phyloP scores from a whole-genome alignment of 2,113 vertebrate species.

The Brachirus orientalis region DNA sequence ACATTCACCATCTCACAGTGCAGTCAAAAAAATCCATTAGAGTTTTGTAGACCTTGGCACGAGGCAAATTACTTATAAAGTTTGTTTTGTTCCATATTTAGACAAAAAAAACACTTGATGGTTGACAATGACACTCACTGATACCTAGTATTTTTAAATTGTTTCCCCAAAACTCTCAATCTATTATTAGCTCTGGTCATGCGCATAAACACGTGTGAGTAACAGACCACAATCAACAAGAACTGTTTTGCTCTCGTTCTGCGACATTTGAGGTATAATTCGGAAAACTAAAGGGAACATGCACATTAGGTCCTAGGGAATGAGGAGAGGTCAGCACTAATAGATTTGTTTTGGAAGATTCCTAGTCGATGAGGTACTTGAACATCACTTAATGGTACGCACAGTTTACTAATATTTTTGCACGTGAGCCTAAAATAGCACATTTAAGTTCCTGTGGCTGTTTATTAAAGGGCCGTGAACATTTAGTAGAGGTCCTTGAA shows the following conservation, averaged over 20 bases:
- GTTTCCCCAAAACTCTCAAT: slow-evolving; percentile 44
- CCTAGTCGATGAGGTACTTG: slow-evolving; percentile 11
- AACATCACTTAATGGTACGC: slow-evolving; percentile 1
- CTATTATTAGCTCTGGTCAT: slow-evolving; percentile 48
- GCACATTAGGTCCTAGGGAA: slow-evolving; percentile 17
- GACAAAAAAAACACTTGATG: slow-evolving; percentile 32
- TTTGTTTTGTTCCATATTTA: too few relatives aligned
- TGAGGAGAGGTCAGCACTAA: slow-evolving; percentile 22
- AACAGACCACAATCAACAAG: slow-evolving; percentile 23
- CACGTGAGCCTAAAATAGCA: slow-evolving; percentile 15
- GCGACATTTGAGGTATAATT: slow-evolving; percentile 34
- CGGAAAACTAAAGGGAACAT: slow-evolving; percentile 12
- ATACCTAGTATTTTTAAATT: slow-evolving; percentile 10
- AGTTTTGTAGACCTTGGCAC: neutral
- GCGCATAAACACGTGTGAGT: neutral
- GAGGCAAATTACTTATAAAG: neutral
- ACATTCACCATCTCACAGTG: neutral
- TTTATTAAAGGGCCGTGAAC: slow-evolving; percentile 13
- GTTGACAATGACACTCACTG: neutral
- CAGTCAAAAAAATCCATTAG: neutral
- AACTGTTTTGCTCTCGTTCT: neutral
- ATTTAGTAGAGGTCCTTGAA: slow-evolving; percentile 33
- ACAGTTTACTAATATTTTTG: slow-evolving; percentile 26
- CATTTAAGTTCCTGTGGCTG: too few relatives aligned
- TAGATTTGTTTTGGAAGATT: slow-evolving; percentile 19